Evolutionary conservation across 2,797 vertebrate genomes (phyloP).

Genomic region (Spizella passerina): DNA sequence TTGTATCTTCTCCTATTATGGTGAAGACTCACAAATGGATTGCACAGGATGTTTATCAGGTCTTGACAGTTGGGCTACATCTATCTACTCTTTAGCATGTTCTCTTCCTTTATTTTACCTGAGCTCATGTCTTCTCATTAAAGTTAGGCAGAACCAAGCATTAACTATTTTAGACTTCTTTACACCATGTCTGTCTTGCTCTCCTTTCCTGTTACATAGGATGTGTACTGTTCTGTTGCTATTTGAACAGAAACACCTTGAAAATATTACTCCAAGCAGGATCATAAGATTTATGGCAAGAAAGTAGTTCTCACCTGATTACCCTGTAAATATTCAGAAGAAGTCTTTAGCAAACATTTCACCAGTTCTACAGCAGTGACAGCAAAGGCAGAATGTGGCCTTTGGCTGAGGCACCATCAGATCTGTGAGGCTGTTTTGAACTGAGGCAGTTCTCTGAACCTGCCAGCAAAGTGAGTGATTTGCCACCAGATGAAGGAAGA

Average conservation of each 20-base stretch:
- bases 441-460: background rate
- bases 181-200: background rate
- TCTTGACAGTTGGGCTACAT: background rate
- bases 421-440: background rate
- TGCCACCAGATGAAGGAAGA: background rate
- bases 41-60: background rate
- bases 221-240: background rate
- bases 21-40: background rate
- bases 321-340: background rate
- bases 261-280: background rate
- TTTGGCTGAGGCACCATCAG: background rate
- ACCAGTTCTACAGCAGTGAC: background rate
- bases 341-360: background rate
- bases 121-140: background rate
- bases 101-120: background rate
- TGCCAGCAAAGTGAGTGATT: background rate
- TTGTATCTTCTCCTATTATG: background rate
- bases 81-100: background rate
- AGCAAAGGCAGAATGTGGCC: background rate
- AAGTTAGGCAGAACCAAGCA: background rate
- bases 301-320: background rate
- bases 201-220: background rate
- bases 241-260: background rate
- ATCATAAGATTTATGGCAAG: background rate
- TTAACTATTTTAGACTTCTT: background rate